phyloP scores from a whole-genome alignment of 2,888 invertebrate species.

The Baccha elongata region DNA sequence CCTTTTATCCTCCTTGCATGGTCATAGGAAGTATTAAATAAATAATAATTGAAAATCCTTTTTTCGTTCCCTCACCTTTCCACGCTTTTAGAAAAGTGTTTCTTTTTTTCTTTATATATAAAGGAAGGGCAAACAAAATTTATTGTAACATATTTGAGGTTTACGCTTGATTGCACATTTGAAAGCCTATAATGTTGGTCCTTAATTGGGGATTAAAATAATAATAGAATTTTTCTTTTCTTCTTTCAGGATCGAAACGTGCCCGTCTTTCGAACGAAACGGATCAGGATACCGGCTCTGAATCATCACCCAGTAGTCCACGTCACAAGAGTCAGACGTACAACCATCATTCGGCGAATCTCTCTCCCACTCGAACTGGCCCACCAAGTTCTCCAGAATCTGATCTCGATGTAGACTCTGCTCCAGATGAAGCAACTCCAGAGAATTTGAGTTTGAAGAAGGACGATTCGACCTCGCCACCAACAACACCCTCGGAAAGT shows the following conservation, averaged over 20 bases:
- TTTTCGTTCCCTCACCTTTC: slow-evolving; percentile 15
- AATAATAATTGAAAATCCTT: slow-evolving; percentile 59
- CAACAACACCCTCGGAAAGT: slow-evolving; percentile 81
- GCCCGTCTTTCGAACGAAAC: slow-evolving; percentile 82
- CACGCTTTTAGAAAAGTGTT: slow-evolving; percentile 19
- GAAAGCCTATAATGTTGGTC: slow-evolving; percentile 35
- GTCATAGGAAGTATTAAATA: slow-evolving; percentile 33
- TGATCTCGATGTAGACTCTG: slow-evolving; percentile 82
- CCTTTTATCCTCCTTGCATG: slow-evolving; percentile 26
- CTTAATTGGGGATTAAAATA: slow-evolving; percentile 63
- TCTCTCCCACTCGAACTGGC: slow-evolving; percentile 81
- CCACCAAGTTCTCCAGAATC: slow-evolving; percentile 82
- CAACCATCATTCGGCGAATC: slow-evolving; percentile 79
- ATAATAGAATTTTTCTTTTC: slow-evolving; percentile 35
- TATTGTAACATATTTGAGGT: slow-evolving; percentile 51
- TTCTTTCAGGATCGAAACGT: slow-evolving; percentile 80
- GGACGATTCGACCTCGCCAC: slow-evolving; percentile 83
- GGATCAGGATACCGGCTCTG: slow-evolving; percentile 82
- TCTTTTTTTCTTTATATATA: slow-evolving; percentile 24
- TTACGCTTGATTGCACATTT: slow-evolving; percentile 45
- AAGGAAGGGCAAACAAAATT: slow-evolving; percentile 8
- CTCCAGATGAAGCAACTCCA: slow-evolving; percentile 85
- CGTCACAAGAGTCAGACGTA: slow-evolving; percentile 78
- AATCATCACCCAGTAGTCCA: slow-evolving; percentile 82
- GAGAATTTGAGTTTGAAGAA: slow-evolving; percentile 92